These are phyloP conservation scores for Odontamblyopus lacepedii DNA, from an alignment of 2,797 vertebrate genomes.

Conservation along the genomic window DNA sequence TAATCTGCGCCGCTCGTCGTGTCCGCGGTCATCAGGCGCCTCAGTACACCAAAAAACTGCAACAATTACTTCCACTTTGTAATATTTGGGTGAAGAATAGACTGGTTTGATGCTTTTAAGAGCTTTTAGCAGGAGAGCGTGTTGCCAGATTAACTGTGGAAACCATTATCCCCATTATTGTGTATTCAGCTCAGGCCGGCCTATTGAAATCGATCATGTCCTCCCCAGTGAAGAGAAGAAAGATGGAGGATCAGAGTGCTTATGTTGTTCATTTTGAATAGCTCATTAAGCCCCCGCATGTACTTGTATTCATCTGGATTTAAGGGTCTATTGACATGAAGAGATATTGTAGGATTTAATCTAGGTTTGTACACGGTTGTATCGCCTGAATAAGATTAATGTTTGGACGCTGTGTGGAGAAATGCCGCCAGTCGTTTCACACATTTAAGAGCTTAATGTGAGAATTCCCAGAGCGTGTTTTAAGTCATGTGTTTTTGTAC, in stretches of 20 bases:
- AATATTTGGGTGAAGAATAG: constrained; percentile 64
- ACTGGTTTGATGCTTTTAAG: constrained; percentile 50
- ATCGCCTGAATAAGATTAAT: constrained; percentile 1
- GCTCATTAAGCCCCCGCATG: constrained; percentile 43
- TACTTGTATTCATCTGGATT: constrained; percentile 25
- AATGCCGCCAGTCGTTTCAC: not conserved
- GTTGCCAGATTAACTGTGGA: constrained; percentile 64
- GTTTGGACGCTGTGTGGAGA: constrained; percentile 2
- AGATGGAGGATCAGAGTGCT: constrained; percentile 62
- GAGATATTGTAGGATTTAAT: constrained; percentile 8
- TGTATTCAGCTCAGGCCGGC: constrained; percentile 36
- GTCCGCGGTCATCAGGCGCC: constrained; percentile 80
- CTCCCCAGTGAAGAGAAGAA: constrained; percentile 48
- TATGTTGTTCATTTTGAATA: constrained; percentile 44
- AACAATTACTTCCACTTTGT: constrained; percentile 83
- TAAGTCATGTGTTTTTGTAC: not conserved
- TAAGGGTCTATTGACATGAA: constrained; percentile 24
- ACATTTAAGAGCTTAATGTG: constrained; percentile 5
- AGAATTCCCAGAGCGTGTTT: not conserved
- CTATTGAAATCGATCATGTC: constrained; percentile 53
- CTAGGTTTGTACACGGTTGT: constrained; percentile 1
- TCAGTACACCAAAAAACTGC: constrained; percentile 79
- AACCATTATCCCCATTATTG: constrained; percentile 57
- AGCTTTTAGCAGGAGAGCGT: constrained; percentile 55
- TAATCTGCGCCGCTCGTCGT: constrained; percentile 87